Base-by-base conservation (phyloP, 2,888 invertebrate species). In the Mesopsocus fuscifrons region DNA sequence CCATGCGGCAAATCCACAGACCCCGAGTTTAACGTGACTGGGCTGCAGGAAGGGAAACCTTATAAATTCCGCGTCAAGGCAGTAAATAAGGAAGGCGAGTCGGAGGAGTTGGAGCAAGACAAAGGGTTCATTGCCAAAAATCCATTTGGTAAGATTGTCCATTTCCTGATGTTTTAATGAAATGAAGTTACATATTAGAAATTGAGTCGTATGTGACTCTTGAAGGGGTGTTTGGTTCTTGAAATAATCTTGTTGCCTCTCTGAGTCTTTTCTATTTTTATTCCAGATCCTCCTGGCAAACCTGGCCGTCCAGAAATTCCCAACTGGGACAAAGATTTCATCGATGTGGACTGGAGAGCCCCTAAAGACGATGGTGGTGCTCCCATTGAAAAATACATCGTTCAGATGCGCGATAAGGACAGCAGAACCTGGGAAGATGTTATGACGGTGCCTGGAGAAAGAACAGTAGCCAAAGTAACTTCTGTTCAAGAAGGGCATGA, bases 11-110 rank as follows among this genome's bases (percentile, higher is more conserved):
- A 84, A 46, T 77, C 85, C 33, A 77, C 77, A 44, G 85, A 83
- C 54, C 82, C 85, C 20, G 85, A 85, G 64, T 81, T 82, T 1
- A 85, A 81, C 51, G 68, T 83, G 3, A 73, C 72, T 5, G 89
- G 89, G 1, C 66, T 94, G 35, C 81, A 84, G 52, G 89, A 91
- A 59, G 92, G 92, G 53, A 97, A 98, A 60, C 84, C 89, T 1
- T 98, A 98, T 65, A 91, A 95, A 67, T 98, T 98, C 74, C 74
- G 98, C 40, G 97, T 99, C 0, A 82, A 84, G 55, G 95, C 98
- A 16, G 92, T 97, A 42, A 98, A 98, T 63, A 88, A 91, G 59
- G 94, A 97, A 62, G 98, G 98, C 13, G 92, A 92, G 61, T 92
- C 95, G 1, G 95, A 97, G 59, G 92, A 92, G 46, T 66, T 98